Conservation (phyloP, 2,797 vertebrate species). For the Loriculus beryllinus region DNA sequence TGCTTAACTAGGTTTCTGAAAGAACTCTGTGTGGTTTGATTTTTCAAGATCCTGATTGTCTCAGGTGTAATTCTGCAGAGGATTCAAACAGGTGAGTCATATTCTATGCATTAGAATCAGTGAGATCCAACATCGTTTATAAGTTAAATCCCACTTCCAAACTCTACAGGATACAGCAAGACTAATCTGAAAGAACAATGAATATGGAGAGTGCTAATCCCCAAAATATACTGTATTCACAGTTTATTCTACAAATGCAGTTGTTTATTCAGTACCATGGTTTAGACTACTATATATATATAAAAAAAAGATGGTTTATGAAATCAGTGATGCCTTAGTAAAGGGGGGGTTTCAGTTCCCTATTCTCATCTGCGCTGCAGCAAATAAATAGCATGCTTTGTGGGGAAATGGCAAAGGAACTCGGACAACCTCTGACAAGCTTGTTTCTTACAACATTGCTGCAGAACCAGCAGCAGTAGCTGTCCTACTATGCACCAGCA, state of each 20-base stretch:
- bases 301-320: fast-evolving
- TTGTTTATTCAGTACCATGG: neutral
- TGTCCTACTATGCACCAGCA: neutral
- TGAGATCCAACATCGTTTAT: neutral
- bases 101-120: neutral
- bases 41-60: neutral
- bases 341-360: neutral
- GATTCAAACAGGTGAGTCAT: neutral
- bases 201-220: neutral
- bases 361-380: neutral
- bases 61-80: neutral
- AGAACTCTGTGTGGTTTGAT: neutral
- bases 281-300: neutral
- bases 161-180: neutral
- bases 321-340: neutral
- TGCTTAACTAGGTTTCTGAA: neutral
- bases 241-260: neutral
- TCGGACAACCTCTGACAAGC: neutral
- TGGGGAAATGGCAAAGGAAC: neutral
- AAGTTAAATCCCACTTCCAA: neutral
- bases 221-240: neutral
- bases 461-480: neutral
- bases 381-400: neutral
- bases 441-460: neutral
- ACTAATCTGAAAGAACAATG: neutral